Evolutionary conservation across 1,140 invertebrate genomes (phyloP).

Genomic region (Phenacoccus solenopsis): DNA sequence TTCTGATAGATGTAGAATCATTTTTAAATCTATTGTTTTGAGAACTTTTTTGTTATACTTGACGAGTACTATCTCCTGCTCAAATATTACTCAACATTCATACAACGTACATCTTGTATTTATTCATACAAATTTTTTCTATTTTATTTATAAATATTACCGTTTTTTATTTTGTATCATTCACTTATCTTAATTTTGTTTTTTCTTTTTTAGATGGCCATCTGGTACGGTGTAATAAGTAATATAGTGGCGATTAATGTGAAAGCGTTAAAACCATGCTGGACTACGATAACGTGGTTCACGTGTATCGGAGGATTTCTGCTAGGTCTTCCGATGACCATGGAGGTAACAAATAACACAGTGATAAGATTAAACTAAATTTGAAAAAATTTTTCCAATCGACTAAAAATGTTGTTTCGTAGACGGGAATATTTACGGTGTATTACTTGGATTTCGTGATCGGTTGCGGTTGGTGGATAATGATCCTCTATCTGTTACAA

Average conservation of each 20-base stretch:
- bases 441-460: conserved; percentile 74
- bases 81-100: no score
- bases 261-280: conserved; percentile 55
- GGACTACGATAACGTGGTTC: conserved; percentile 74
- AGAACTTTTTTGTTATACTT: no score
- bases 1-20: no score
- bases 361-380: no score
- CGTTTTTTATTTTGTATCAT: no score
- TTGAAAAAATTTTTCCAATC: no score
- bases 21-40: no score
- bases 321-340: conserved; percentile 74
- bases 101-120: not conserved
- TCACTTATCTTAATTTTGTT: not conserved
- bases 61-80: no score
- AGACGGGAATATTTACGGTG: conserved; percentile 48
- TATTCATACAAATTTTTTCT: not conserved
- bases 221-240: conserved; percentile 69
- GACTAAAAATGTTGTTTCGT: conserved; percentile 15
- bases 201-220: conserved; percentile 43
- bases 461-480: conserved; percentile 74
- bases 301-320: conserved; percentile 69
- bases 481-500: conserved; percentile 60
- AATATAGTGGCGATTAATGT: conserved; percentile 65
- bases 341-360: conserved; percentile 76
- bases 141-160: not conserved